Base-by-base conservation (phyloP, 1,140 invertebrate genomes). In the Asobara japonica region DNA sequence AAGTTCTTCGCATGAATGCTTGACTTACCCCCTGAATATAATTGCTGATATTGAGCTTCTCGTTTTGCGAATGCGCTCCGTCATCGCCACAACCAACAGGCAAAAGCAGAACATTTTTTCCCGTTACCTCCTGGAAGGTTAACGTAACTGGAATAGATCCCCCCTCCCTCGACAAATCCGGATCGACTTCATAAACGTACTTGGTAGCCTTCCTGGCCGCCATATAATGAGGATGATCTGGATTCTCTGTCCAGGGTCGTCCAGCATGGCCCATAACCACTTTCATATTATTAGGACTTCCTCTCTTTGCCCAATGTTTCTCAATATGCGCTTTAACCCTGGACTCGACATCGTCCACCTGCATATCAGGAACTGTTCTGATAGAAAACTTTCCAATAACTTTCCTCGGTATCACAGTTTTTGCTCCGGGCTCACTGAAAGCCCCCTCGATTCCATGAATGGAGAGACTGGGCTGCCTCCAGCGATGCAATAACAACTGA, bases 11-110 rank as follows among this genome's bases (percentile, higher is more conserved):
- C n/a, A n/a, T n/a, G n/a, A n/a, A n/a, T n/a, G n/a, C n/a, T 65
- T 1, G 36, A 89, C 92, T 91, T 89, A 98, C 96, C 73, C 97
- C 97, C 88, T 97, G 91, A 77, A 98, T 97, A 80, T 98, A 99
- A 87, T 98, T 99, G 64, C 89, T 89, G 68, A 94, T 88, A 88
- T 98, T 93, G 75, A 99, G 90, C 86, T 99, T 99, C 86, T 99
- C 98, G 89, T 99, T 99, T 87, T 99, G 98, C 0, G 97, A 98
- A 89, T 99, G 98, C 71, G 97, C 97, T 73, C 97, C 97, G 89
- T 99, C 98, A 86, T 99, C 97, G 70, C 93, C 93, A 75, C 93
- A 91, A 61, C 98, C 98, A 80, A 96, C 92, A 3, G 97, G 97
- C 62, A 99, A 89, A 31, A 99, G 88, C 72, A 99, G 89, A 27